Base-by-base conservation (phyloP, 2,797 vertebrate genomes). In the Mormyrops boulengeri region DNA sequence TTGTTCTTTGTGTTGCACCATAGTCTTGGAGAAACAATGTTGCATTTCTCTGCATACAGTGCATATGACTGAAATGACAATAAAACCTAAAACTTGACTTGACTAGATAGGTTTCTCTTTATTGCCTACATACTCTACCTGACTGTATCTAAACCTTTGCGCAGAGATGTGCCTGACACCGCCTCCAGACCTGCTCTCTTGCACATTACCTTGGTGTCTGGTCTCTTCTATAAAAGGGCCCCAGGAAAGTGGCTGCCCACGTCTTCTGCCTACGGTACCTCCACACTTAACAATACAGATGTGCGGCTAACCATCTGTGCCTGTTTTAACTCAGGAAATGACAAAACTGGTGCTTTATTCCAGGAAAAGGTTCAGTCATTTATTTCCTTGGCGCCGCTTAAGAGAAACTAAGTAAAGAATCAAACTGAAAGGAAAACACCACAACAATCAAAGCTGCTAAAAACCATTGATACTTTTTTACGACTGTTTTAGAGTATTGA, bases 141-240 rank as follows among this genome's bases (percentile, higher is more conserved):
- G 14, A 19, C 22, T 11, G 19, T 7, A 26, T 85, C 3, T 30
- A 11, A 50, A 22, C 47, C 12, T 82, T 19, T 9, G 7, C 1
- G 1, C 77, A 47, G 30, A 77, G 17, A 12, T 0, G 4, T 30
- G 22, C 8, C 47, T 14, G 47, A 50, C 44, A 44, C 77, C 52
- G 60, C 50, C 62, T 87, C 52, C 41, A 92, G 92, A 94, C 66
- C 80, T 91, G 87, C 92, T 87, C 91, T 91, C 41, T 86, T 92
- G 1, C 69, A 91, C 92, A 93, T 94, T 50, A 88, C 60, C 77
- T 77, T 62, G 77, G 91, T 89, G 92, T 93, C 91, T 93, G 91
- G 91, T 93, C 85, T 91, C 92, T 90, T 92, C 92, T 90, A 94
- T 94, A 93, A 92, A 89, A 90, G 88, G 47, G 30, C 93, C 92